Base-by-base conservation (phyloP, 2,797 vertebrate species). In the Fratercula arctica region DNA sequence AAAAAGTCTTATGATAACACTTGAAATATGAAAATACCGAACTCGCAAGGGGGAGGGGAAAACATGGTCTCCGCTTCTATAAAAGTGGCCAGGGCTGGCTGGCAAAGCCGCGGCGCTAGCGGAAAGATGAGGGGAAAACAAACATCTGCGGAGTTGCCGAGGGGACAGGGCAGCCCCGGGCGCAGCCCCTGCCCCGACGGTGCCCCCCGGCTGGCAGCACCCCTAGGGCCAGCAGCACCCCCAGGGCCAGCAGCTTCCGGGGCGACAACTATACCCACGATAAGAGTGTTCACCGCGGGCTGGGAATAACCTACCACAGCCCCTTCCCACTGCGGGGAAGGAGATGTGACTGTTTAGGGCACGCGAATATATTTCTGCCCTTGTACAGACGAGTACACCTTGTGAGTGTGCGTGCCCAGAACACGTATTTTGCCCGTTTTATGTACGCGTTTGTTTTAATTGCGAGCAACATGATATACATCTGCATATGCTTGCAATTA, bases 1-100 rank as follows among this genome's bases (percentile, higher is more conserved):
- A 9, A 80, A 83, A 95, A 89, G 93, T 91, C 97, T 97, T 96
- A 96, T 97, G 96, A 97, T 97, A 98, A 97, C 95, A 93, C 96
- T 96, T 68, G 89, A 93, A 97, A 97, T 96, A 94, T 97, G 95
- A 90, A 94, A 96, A 95, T 93, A 83, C 60, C 16, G 68, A 59
- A 19, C 66, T 74, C 25, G 31, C 77, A 68, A 93, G 88, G 86
- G 91, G 96, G 95, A 95, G 95, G 95, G 88, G 96, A 95, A 93
- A 96, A 51, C 64, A 33, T 48, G 87, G 76, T 91, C 87, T 92
- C 73, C 28, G 23, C 63, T 95, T 90, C 82, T 95, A 97, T 97
- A 94, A 96, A 96, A 95, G 91, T 85, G 74, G 51, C 54, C 31
- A 25, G 57, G 28, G 19, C 25, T 23, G 63, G 51, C 73, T 88